A percentile compares a stretch with the other conserved stretches of the same genome.
Conservation (phyloP, 2,113 vertebrate species). For the Melanostigma gelatinosum region DNA sequence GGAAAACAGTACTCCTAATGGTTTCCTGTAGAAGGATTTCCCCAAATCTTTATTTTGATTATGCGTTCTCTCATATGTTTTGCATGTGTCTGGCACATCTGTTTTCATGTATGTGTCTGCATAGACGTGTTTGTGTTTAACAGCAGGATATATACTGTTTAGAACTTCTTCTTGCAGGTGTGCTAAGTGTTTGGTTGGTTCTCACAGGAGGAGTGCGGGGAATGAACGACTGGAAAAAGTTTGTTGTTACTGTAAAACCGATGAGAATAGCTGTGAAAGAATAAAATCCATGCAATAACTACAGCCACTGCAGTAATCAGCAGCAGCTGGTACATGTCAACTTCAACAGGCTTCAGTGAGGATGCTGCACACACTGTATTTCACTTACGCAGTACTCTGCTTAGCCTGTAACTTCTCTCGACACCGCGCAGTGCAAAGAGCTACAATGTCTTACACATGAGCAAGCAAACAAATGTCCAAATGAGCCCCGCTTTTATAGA, state of each 20-base stretch:
- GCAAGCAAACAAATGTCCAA: slow-evolving; percentile 39
- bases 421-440: slow-evolving; percentile 17
- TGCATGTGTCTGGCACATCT: slow-evolving; percentile 19
- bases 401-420: slow-evolving; percentile 36
- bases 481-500: slow-evolving; percentile 19
- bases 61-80: slow-evolving; percentile 5
- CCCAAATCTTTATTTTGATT: slow-evolving; percentile 28
- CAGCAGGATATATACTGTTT: background rate
- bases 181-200: slow-evolving; percentile 30
- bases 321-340: slow-evolving; percentile 27
- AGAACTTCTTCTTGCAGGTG: slow-evolving; percentile 6
- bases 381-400: slow-evolving; percentile 20
- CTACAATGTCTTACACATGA: slow-evolving; percentile 25
- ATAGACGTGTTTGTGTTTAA: slow-evolving; percentile 7
- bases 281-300: slow-evolving; percentile 19
- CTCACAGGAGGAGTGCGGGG: slow-evolving; percentile 13
- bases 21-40: slow-evolving; percentile 26
- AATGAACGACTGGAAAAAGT: background rate
- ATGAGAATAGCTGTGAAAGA: slow-evolving; percentile 36
- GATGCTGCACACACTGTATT: slow-evolving; percentile 16
- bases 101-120: slow-evolving; percentile 24
- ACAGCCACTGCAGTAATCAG: slow-evolving; percentile 37
- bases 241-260: slow-evolving; percentile 23
- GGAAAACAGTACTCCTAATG: slow-evolving; percentile 17
- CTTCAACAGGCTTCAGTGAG: slow-evolving; percentile 9